Evolutionary conservation across 1,140 invertebrate genomes (phyloP).

Genomic region (Heliothis virescens): DNA sequence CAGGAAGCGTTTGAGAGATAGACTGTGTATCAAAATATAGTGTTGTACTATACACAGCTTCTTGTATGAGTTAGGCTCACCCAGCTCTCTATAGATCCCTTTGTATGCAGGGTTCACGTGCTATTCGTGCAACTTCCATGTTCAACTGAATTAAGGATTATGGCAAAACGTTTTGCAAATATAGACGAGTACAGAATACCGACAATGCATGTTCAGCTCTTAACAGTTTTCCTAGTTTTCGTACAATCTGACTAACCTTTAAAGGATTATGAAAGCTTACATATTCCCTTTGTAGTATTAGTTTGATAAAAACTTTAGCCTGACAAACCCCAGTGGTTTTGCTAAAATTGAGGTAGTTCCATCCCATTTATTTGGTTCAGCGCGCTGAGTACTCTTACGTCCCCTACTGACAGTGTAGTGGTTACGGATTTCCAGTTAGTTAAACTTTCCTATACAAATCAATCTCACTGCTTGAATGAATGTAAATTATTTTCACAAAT

Average conservation of each 20-base stretch:
- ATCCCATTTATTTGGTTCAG: slow-evolving; percentile 30
- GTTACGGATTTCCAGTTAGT: slow-evolving; percentile 32
- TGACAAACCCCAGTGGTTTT: slow-evolving; percentile 13
- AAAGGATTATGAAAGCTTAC: neutral
- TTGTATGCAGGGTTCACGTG: neutral
- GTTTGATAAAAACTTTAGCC: slow-evolving; percentile 1
- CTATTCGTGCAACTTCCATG: neutral
- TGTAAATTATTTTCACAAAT: neutral
- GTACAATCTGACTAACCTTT: neutral
- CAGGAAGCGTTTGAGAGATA: neutral
- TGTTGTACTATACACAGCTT: neutral
- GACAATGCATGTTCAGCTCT: no score
- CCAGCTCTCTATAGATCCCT: no score
- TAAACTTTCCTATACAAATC: slow-evolving; percentile 16
- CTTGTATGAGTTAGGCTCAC: neutral
- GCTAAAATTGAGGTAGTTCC: slow-evolving; percentile 19
- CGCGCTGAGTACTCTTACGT: slow-evolving; percentile 11
- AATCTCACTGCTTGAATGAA: slow-evolving; percentile 4
- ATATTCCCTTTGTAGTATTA: slow-evolving; percentile 4
- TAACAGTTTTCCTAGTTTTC: neutral
- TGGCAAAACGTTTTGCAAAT: no score
- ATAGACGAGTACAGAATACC: no score
- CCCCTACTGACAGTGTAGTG: slow-evolving; percentile 7
- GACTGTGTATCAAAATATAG: neutral
- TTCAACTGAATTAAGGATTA: neutral